Conservation (phyloP, 2,888 invertebrate species). For the Hylaea fasciaria region DNA sequence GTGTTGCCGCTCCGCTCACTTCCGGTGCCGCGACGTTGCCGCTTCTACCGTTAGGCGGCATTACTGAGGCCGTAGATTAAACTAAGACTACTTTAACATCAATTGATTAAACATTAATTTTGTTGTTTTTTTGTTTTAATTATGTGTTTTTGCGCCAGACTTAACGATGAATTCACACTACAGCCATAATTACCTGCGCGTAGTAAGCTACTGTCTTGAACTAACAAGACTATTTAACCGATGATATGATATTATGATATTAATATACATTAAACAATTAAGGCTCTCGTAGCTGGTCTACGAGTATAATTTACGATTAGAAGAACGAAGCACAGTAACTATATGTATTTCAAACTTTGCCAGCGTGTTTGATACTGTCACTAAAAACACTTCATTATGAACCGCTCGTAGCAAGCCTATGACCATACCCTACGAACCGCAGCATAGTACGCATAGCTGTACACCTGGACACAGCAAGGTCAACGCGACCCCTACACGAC, state of each 20-base stretch:
- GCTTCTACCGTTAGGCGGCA: conserved; percentile 59
- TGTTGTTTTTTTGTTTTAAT: conserved; percentile 22
- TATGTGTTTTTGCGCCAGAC: background rate
- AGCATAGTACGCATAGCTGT: too few relatives aligned
- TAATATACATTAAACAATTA: background rate
- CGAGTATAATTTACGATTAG: background rate
- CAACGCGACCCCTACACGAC: too few relatives aligned
- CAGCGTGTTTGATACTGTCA: background rate
- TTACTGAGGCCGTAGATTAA: conserved; percentile 60
- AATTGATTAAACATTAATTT: conserved; percentile 41
- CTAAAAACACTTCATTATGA: background rate
- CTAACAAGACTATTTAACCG: too few relatives aligned
- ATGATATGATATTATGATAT: too few relatives aligned
- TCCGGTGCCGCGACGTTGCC: conserved; percentile 84
- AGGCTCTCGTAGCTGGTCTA: background rate
- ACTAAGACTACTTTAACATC: conserved; percentile 52
- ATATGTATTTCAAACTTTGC: background rate
- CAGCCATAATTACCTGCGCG: too few relatives aligned
- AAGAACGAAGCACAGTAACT: background rate
- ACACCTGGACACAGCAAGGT: too few relatives aligned
- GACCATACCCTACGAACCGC: too few relatives aligned
- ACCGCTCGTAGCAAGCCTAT: background rate
- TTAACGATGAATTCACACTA: too few relatives aligned
- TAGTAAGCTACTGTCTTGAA: too few relatives aligned
- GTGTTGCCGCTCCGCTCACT: conserved; percentile 87